phyloP scores from a whole-genome alignment of 2,797 vertebrate species.

The Linurgus olivaceus region DNA sequence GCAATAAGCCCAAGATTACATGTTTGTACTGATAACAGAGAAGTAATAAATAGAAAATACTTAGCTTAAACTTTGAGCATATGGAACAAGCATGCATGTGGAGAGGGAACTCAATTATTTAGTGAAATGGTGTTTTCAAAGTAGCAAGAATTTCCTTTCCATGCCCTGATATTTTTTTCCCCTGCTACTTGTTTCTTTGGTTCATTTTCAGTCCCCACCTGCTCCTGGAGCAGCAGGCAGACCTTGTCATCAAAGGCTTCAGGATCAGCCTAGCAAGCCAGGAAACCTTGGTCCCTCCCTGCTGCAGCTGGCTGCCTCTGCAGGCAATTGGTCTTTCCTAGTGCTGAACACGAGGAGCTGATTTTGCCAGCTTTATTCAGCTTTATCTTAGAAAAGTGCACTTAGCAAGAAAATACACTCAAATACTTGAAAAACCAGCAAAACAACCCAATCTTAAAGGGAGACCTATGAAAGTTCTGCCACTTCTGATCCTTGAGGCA shows the following conservation, averaged over 20 bases:
- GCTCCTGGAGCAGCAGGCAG: not conserved
- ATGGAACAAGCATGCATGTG: not conserved
- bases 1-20: conserved; percentile 32
- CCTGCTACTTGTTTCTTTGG: not conserved
- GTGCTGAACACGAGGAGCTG: not conserved
- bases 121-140: conserved; percentile 22
- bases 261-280: not conserved
- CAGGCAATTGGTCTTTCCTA: not conserved
- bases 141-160: not conserved
- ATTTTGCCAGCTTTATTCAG: not conserved
- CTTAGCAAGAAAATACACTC: not conserved
- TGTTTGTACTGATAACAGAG: conserved; percentile 34
- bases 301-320: not conserved
- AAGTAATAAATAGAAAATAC: conserved; percentile 43
- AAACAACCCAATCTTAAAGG: not conserved
- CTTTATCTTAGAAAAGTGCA: not conserved
- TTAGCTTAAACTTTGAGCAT: conserved; percentile 40
- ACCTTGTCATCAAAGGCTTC: not conserved
- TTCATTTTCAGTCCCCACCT: not conserved
- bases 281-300: not conserved
- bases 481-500: not conserved
- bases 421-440: not conserved
- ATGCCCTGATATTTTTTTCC: not conserved
- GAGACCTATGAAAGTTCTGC: not conserved
- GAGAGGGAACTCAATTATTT: conserved; percentile 31